Base-by-base conservation (phyloP, 2,113 vertebrate genomes). In the Corynorhinus townsendii region DNA sequence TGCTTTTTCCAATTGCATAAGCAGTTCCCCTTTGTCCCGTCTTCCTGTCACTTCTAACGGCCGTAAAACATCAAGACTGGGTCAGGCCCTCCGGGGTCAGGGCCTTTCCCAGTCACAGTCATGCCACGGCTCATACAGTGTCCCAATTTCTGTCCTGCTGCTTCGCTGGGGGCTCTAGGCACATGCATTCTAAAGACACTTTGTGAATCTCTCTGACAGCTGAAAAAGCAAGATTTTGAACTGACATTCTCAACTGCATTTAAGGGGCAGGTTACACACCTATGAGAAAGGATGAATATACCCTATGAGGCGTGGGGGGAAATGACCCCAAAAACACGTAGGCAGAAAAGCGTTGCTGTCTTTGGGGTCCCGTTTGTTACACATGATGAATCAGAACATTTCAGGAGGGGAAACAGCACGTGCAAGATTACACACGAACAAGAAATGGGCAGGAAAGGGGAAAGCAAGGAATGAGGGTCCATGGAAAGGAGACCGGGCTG, bases 121-220 rank as follows among this genome's bases (percentile, higher is more conserved):
- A n/a, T 6, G 52, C 49, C 73, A 54, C 0, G 0, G n/a, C 3
- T n/a, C 9, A 2, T 2, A 4, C 1, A 19, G 45, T 43, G 83
- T 76, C 83, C 64, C 24, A 7, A 30, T 43, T 73, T 71, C 77
- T 76, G 64, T 33, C 56, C 35, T 5, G 2, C 28, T 45, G 35
- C 14, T 64, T 90, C 4, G 11, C 12, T 0, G 8, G 49, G 33
- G n/a, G 11, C 40, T 45, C 11, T 72, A 20, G 35, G 56, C 30
- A 45, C 49, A 1, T 0, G n/a, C 33, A 9, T 33, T 73, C 59
- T 11, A 40, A n/a, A 5, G 19, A 56, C 22, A 56, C 47, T 4
- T 40, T 54, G 22, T 9, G 11, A 69, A 26, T 30, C 83, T 62
- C 64, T 40, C 1, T 10, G 49, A n/a, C 43, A 5, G 47, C 47